Base-by-base conservation (phyloP, 2,888 invertebrate genomes). In the Polymixis flavicincta region DNA sequence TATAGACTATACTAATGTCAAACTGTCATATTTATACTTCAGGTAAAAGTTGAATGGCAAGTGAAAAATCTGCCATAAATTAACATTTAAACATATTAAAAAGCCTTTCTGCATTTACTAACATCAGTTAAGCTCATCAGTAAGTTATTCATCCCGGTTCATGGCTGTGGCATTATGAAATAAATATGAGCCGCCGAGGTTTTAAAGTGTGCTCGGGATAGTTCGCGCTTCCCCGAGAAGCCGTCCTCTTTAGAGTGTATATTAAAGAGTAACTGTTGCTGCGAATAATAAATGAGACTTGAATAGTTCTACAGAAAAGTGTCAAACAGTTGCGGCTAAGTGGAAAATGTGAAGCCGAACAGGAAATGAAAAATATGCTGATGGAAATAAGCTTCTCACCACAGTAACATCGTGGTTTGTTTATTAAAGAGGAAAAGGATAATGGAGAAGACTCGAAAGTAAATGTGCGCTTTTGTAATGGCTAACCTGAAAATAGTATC, bases 171-270 rank as follows among this genome's bases (percentile, higher is more conserved):
- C 74, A 22, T 64, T 67, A 73, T 84, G 75, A 85, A 84, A 79
- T 64, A 83, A 78, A 83, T 82, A 83, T 75, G 83, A 84, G 72
- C 45, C 63, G 50, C 67, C 50, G 50, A 79, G 71, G 63, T 69
- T 85, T 78, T 78, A 69, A 83, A 83, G 68, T 75, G 45, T 63
- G 50, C 70, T 67, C 61, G 28, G 52, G 75, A 83, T 79, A 85
- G 84, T 76, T 85, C 22, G 48, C 71, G 72, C 60, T 25, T 70
- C 37, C 63, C 65, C 13, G 59, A 54, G 48, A 59, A 71, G 50
- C 57, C 54, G 37, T 60, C 14, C 32, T 60, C 60, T 69, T 45
- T 42, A 54, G 54, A 73, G 63, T 63, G 61, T 32, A 61, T 75
- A 71, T 73, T 71, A 79, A 77, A 32, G 57, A 60, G 63, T 52